Evolutionary conservation across 1,140 invertebrate genomes (phyloP).

Genomic region (Sarcophaga peregrina): DNA sequence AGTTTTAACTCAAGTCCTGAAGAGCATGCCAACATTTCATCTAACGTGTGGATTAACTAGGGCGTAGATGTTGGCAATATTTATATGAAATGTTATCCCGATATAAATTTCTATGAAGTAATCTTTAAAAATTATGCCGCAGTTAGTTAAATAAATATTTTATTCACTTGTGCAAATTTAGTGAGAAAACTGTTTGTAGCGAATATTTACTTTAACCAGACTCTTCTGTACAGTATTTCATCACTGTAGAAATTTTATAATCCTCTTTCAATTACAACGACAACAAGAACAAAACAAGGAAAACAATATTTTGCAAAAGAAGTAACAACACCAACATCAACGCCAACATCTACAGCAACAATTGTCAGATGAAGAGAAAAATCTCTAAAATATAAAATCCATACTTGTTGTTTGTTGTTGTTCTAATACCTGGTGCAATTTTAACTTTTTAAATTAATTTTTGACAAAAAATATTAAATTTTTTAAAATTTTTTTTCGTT

Average conservation of each 20-base stretch:
- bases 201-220: neutral
- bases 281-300: neutral
- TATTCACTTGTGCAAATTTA: too few relatives aligned
- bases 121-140: too few relatives aligned
- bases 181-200: too few relatives aligned
- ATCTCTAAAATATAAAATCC: neutral
- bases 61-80: too few relatives aligned
- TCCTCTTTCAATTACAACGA: neutral
- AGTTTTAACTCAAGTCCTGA: too few relatives aligned
- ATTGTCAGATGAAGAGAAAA: neutral
- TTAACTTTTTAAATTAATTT: constrained; percentile 38
- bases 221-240: neutral
- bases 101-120: too few relatives aligned
- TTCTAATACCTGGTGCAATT: constrained; percentile 7
- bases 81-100: too few relatives aligned
- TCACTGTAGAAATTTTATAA: constrained; percentile 6
- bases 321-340: neutral
- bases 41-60: too few relatives aligned
- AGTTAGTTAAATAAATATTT: too few relatives aligned
- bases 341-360: neutral
- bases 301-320: neutral
- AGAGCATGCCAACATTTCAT: too few relatives aligned
- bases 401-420: neutral
- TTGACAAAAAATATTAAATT: constrained; percentile 35
- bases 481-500: neutral